Percentiles rank a stretch among this genome's conserved stretches.
phyloP scores from a whole-genome alignment of 2,888 invertebrate genomes.

The Nymphalis polychloros region DNA sequence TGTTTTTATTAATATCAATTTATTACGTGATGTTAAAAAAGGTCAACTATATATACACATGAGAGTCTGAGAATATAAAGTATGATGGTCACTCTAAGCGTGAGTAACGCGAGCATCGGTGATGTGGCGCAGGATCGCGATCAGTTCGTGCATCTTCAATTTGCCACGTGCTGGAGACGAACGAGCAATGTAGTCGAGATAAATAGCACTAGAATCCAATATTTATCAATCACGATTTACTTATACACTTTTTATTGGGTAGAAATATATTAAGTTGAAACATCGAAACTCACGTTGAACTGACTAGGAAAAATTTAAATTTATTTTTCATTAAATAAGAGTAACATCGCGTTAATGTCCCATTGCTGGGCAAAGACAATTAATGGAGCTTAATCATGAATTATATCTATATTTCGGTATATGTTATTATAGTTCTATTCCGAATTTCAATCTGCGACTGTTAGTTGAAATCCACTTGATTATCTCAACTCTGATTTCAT shows the following conservation, averaged over 20 bases:
- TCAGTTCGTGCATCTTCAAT: slow-evolving; percentile 48
- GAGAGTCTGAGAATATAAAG: neutral
- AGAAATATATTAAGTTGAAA: neutral
- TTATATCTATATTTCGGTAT: too few species aligned
- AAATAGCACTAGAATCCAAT: slow-evolving; percentile 43
- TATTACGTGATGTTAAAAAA: neutral
- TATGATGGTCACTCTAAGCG: slow-evolving; percentile 6
- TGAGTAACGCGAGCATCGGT: slow-evolving; percentile 21
- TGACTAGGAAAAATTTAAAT: too few species aligned
- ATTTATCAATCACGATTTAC: slow-evolving; percentile 32
- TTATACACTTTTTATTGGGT: neutral
- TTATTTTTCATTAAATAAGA: too few species aligned
- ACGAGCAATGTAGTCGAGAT: slow-evolving; percentile 52
- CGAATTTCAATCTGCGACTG: too few species aligned
- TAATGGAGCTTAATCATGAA: too few species aligned
- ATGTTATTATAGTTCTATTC: too few species aligned
- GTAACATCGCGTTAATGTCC: too few species aligned
- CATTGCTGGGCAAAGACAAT: too few species aligned
- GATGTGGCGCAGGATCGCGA: slow-evolving; percentile 21
- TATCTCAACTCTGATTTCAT: too few species aligned
- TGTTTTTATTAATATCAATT: neutral
- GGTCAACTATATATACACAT: neutral
- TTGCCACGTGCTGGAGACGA: slow-evolving; percentile 50
- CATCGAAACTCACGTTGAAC: neutral
- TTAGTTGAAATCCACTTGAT: too few species aligned